Evolutionary conservation across 35 echinoderm and acorn worm species (phyloP), one percentile per base, ranked within the genome.

Genomic region (Eucidaris tribuloides): DNA sequence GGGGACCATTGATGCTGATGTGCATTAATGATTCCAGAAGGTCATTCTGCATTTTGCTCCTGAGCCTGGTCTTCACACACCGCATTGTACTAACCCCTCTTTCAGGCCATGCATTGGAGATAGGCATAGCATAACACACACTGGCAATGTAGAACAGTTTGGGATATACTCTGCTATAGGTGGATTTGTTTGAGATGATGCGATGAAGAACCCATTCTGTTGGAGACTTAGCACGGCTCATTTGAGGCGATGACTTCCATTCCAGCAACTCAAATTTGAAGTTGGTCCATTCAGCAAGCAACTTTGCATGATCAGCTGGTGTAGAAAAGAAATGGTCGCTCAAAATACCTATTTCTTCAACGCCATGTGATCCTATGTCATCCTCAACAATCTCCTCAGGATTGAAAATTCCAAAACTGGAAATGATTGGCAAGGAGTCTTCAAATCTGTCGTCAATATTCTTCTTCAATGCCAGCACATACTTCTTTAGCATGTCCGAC

Each of bases 91-190:
- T 82, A 34, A 62, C 46, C 17, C 79, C 79, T 59, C 79, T 55
- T 23, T 82, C 79, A 35, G 79, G 79, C 54, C 79, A 82, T 28
- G 79, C 79, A 37, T 82, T 82, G n/a, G n/a, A n/a, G n/a, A n/a
- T n/a, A n/a, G n/a, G 79, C 46, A 57, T 27, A 82, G 27, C 34
- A 39, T 49, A 13, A 82, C 32, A 35, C 45, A 35, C 79, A 82
- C 20, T 56, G n/a, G 79, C 79, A 20, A 30, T 61, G 31, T 55
- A 59, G 17, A 59, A 50, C 2, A 82, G 54, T 7, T 60, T 29
- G 1, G 79, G 56, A 61, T 58, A 82, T 20, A 82, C 45, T 61
- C 32, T 22, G 7, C n/a, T 32, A 36, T 82, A 61, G 18, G 52
- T 58, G 52, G 45, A 57, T 31, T 58, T 55, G 32, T 36, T 82